Evolutionary conservation across 2,797 vertebrate species (phyloP).

Genomic region (Gallinago solitaria): DNA sequence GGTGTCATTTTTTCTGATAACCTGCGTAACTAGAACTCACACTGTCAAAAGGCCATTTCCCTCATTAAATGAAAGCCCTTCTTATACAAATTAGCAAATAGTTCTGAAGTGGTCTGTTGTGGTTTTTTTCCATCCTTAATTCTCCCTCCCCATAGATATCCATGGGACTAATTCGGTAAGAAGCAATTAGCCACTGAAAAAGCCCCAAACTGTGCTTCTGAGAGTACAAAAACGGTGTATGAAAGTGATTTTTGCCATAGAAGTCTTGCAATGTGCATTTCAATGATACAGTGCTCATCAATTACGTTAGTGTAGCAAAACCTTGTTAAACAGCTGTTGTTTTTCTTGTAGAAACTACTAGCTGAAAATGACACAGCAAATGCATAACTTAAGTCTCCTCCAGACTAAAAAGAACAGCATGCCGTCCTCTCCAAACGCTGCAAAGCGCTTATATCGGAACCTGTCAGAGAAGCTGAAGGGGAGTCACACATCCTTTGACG

Average conservation of each 20-base stretch:
- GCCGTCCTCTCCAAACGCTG: conserved; percentile 91
- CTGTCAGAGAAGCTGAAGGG: conserved; percentile 95
- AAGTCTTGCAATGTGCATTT: neutral
- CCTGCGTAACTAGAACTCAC: neutral
- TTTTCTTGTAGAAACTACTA: conserved; percentile 73
- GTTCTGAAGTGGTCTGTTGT: neutral
- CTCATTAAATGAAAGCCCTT: neutral
- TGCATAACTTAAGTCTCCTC: conserved; percentile 91
- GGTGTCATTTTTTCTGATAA: neutral
- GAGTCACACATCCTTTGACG: conserved; percentile 92
- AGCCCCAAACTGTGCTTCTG: rapidly evolving
- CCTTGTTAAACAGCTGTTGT: neutral
- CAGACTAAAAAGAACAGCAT: conserved; percentile 86
- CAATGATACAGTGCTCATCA: neutral
- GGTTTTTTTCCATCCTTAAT: neutral
- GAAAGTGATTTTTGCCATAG: neutral
- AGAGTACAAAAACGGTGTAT: neutral
- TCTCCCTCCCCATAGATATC: neutral
- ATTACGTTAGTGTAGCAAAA: rapidly evolving
- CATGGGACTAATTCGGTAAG: neutral
- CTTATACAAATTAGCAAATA: neutral
- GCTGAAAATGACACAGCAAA: conserved; percentile 90
- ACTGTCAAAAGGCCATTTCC: neutral
- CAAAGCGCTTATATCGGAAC: conserved; percentile 94
- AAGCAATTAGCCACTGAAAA: neutral